These are phyloP conservation scores for Agelaius tricolor DNA, from an alignment of 2,113 vertebrate species.

Conservation along the genomic window DNA sequence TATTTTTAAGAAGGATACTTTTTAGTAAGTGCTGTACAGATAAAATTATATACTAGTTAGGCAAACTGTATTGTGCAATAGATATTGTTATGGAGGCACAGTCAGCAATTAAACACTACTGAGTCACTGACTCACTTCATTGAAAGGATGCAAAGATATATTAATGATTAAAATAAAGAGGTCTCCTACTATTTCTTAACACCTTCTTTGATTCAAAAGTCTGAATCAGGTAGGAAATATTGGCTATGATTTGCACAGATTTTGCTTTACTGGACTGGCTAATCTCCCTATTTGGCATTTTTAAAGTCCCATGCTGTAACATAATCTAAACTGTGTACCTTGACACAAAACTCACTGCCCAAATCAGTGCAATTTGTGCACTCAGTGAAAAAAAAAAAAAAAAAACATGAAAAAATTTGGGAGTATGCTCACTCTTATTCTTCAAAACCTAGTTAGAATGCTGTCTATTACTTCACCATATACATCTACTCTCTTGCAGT, in stretches of 20 bases:
- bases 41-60: fast-evolving
- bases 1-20: neutral
- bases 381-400: neutral
- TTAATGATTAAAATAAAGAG: fast-evolving
- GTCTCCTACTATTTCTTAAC: neutral
- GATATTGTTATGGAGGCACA: neutral
- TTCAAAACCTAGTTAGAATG: neutral
- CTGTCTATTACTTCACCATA: neutral
- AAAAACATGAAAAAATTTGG: neutral
- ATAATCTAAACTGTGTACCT: neutral
- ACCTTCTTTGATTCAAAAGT: neutral
- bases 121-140: neutral
- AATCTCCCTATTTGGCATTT: neutral
- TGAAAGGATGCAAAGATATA: neutral
- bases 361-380: neutral
- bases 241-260: neutral
- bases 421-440: neutral
- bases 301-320: neutral
- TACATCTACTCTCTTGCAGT: neutral
- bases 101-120: neutral
- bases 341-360: neutral
- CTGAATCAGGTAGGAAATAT: neutral
- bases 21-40: neutral
- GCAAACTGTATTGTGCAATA: neutral
- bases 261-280: neutral